A percentile compares a stretch with the other conserved stretches of the same genome.
These are phyloP conservation scores for Hypena proboscidalis DNA, from an alignment of 2,888 invertebrate genomes.

Conservation along the genomic window DNA sequence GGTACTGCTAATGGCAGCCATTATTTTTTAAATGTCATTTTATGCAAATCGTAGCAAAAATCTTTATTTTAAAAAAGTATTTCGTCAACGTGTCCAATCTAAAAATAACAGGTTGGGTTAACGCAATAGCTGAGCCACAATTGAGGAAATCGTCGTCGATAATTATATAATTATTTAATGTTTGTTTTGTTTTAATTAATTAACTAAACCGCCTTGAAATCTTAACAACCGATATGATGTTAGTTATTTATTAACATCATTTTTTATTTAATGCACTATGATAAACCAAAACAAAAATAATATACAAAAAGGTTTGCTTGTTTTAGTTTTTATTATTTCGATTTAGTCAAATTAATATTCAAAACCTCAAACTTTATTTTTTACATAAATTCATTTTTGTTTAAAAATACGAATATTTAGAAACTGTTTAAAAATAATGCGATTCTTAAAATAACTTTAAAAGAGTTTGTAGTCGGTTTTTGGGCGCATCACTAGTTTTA, in stretches of 20 bases:
- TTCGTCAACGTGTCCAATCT: conserved; percentile 9
- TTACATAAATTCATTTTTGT: too few relatives aligned
- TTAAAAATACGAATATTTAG: too few relatives aligned
- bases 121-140: conserved; percentile 21
- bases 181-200: conserved; percentile 59
- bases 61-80: conserved; percentile 4
- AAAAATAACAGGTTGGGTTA: conserved; percentile 31
- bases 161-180: conserved; percentile 46
- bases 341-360: too few relatives aligned
- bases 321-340: too few relatives aligned
- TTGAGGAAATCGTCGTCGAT: conserved; percentile 43
- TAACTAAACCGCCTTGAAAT: conserved; percentile 50
- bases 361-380: too few relatives aligned
- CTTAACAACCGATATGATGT: conserved; percentile 26
- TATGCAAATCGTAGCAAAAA: conserved; percentile 23
- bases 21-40: conserved; percentile 15
- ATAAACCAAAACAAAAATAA: background rate
- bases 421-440: too few relatives aligned
- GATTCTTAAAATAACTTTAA: too few relatives aligned
- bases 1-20: conserved; percentile 20
- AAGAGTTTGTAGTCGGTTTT: too few relatives aligned
- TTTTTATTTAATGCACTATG: conserved; percentile 10
- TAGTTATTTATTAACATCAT: conserved; percentile 31
- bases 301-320: background rate
- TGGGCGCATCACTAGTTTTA: background rate